Evolutionary conservation across 1,140 invertebrate genomes (phyloP), one percentile per base, ranked within the genome.

Genomic region (Centruroides vittatus): DNA sequence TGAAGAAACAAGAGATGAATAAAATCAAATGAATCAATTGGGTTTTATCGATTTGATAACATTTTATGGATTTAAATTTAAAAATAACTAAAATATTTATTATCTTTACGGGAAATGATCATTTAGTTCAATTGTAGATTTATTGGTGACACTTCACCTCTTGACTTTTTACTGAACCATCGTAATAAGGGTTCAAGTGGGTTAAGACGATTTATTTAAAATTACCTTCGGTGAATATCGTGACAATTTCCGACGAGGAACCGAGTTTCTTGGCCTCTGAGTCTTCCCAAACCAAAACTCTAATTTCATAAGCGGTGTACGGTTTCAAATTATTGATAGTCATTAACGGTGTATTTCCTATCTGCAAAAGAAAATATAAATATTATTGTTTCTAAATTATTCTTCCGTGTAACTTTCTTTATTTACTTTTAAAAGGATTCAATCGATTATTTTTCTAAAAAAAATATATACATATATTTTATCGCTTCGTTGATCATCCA

Each of bases 211-310:
- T 61, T 62, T 47, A n/a, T 47, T 47, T n/a, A 11, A 10, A 51
- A 55, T 62, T 65, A 72, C 70, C 67, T 62, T 67, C 64, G 9
- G 72, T 73, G 35, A 58, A 65, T n/a, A 67, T 62, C 12, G 62
- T 68, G 13, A 73, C 67, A 0, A 69, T 67, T 61, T 73, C 72
- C 0, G 72, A 70, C 5, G 64, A 47, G 13, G 67, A 55, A 13
- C 64, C 65, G 8, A 65, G 61, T 36, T 65, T 67, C 8, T 62
- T 62, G 4, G 49, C 52, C 13, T 69, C 70, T 10, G 36, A 36
- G 52, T 70, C 67, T 57, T 70, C 70, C 65, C 69, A 72, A 52
- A 72, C 66, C n/a, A 63, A 61, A n/a, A 73, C 71, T 56, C 69
- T 65, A 51, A 72, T 66, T 59, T 70, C 51, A 61, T 73, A 73